phyloP scores from a whole-genome alignment of 2,797 vertebrate genomes.

The Sebastiscus albofasciatus region DNA sequence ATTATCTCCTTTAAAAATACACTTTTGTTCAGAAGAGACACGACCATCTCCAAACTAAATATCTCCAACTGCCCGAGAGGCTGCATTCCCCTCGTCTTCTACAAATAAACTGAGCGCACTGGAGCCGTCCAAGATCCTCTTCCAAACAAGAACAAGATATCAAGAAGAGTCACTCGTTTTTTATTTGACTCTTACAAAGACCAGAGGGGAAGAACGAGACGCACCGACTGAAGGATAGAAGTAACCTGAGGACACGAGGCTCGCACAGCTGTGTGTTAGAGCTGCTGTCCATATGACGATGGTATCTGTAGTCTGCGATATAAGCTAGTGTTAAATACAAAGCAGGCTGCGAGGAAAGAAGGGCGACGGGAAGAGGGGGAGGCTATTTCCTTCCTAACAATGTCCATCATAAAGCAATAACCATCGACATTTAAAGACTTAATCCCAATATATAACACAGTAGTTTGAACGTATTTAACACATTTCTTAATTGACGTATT shows the following conservation, averaged over 20 bases:
- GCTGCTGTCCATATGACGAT: conserved; percentile 22
- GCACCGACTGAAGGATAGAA: conserved; percentile 7
- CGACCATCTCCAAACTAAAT: conserved; percentile 44
- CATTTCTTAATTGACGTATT: background rate
- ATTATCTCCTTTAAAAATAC: background rate
- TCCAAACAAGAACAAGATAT: conserved; percentile 47
- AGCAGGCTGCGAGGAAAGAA: background rate
- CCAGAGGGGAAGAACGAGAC: conserved; percentile 20
- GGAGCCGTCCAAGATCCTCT: conserved; percentile 26
- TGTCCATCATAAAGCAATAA: background rate
- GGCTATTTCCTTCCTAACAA: background rate
- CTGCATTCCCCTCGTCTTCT: conserved; percentile 35
- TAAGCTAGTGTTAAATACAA: conserved; percentile 3
- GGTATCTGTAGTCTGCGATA: conserved; percentile 8
- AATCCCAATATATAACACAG: background rate
- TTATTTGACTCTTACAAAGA: conserved; percentile 19
- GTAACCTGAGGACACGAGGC: conserved; percentile 38
- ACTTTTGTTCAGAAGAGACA: background rate
- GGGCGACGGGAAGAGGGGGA: background rate
- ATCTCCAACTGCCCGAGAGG: conserved; percentile 15
- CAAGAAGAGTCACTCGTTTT: conserved; percentile 39
- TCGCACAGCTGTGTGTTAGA: conserved; percentile 17
- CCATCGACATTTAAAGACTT: background rate
- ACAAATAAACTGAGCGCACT: conserved; percentile 60
- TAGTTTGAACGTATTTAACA: background rate